These are phyloP conservation scores for Oophaga sylvatica DNA, from an alignment of 2,797 vertebrate genomes.

Conservation along the genomic window DNA sequence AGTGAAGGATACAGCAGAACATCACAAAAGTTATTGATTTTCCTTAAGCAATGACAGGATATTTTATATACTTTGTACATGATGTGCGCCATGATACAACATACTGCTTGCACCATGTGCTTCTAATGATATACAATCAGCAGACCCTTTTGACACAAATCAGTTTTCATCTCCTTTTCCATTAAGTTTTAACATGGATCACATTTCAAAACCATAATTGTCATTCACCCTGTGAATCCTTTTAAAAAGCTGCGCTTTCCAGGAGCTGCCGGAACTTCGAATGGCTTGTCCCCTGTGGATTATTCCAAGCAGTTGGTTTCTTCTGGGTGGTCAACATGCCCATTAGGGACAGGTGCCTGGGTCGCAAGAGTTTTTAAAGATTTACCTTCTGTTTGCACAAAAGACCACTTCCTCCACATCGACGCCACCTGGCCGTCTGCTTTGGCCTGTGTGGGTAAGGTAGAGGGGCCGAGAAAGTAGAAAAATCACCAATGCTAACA, in stretches of 20 bases:
- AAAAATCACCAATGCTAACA: neutral
- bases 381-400: conserved; percentile 58
- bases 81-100: neutral
- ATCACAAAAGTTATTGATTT: neutral
- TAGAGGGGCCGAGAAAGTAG: neutral
- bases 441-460: conserved; percentile 15
- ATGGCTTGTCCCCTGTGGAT: conserved; percentile 56
- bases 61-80: neutral
- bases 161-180: conserved; percentile 34
- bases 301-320: conserved; percentile 55
- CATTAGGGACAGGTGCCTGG: conserved; percentile 60
- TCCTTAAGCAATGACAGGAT: neutral
- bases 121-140: conserved; percentile 14
- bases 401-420: conserved; percentile 34
- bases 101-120: conserved; percentile 1
- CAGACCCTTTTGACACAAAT: conserved; percentile 33
- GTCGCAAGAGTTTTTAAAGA: conserved; percentile 57
- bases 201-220: conserved; percentile 61
- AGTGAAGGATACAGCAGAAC: neutral
- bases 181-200: conserved; percentile 56
- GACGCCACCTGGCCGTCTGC: conserved; percentile 48
- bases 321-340: conserved; percentile 60
- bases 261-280: conserved; percentile 52
- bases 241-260: conserved; percentile 50
- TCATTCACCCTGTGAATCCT: conserved; percentile 53